Percentiles rank a stretch among this genome's conserved stretches.
These are phyloP conservation scores for Salvator merianae DNA, from an alignment of 2,113 vertebrate genomes.

Conservation along the genomic window DNA sequence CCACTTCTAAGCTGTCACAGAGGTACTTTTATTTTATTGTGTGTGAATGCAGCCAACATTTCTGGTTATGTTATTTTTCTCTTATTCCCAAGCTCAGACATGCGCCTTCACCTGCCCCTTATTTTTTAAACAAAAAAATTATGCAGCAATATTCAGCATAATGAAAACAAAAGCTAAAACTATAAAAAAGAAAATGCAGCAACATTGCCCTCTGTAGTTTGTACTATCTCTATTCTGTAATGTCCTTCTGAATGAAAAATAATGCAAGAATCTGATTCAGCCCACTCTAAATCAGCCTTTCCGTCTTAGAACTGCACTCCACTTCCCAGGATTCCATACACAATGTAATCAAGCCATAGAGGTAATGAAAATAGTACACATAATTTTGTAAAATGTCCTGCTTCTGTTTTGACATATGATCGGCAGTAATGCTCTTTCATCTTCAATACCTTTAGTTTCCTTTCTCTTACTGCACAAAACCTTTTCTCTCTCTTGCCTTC, in stretches of 20 bases:
- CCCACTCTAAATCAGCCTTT: neutral
- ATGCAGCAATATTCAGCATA: no score
- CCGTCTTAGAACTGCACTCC: neutral
- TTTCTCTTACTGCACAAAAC: neutral
- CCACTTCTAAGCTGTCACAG: no score
- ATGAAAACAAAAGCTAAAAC: neutral
- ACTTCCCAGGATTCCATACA: neutral
- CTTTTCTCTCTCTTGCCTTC: neutral
- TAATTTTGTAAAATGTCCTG: neutral
- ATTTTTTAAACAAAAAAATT: neutral
- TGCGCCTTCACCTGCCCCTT: neutral
- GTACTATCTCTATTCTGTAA: neutral
- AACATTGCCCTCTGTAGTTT: neutral
- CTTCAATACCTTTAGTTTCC: neutral
- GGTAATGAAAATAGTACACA: neutral
- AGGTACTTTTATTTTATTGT: no score
- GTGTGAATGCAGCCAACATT: neutral
- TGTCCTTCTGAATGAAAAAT: neutral
- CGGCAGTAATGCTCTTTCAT: neutral
- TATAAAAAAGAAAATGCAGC: neutral
- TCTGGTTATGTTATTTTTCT: neutral
- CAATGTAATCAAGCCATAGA: no score
- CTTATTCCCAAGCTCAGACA: neutral
- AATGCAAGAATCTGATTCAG: neutral
- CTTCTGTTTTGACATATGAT: neutral